Conservation (phyloP, 2,888 invertebrate genomes). For the Acleris literana region DNA sequence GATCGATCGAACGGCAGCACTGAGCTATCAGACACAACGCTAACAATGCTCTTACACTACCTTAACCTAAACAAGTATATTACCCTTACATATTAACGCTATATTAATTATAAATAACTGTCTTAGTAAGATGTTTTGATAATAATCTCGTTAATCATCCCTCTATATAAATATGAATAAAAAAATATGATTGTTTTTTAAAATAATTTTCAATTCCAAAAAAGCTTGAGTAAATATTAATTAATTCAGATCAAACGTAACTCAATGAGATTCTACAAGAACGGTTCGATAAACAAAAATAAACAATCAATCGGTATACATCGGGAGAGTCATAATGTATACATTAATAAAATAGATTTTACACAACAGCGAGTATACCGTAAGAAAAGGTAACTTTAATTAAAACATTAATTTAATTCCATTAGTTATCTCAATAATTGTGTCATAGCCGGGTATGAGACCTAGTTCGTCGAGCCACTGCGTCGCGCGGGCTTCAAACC, state of each 20-base stretch:
- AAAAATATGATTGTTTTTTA: constrained; percentile 64
- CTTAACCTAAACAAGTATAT: constrained; percentile 44
- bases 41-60: constrained; percentile 44
- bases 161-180: constrained; percentile 70
- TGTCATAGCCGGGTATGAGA: constrained; percentile 52
- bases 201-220: constrained; percentile 76
- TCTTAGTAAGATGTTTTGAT: constrained; percentile 45
- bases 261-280: constrained; percentile 52
- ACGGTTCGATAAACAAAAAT: constrained; percentile 15
- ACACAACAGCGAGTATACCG: constrained; percentile 55
- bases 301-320: constrained; percentile 38
- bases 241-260: constrained; percentile 48
- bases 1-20: constrained; percentile 40
- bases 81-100: constrained; percentile 43
- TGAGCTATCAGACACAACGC: constrained; percentile 39
- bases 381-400: constrained; percentile 66
- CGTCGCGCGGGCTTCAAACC: not conserved
- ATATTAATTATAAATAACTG: constrained; percentile 48
- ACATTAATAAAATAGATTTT: constrained; percentile 65
- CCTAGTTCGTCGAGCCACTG: not conserved
- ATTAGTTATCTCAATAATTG: constrained; percentile 59
- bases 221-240: constrained; percentile 50
- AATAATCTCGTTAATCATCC: constrained; percentile 48
- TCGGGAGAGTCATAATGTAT: constrained; percentile 43
- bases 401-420: constrained; percentile 59